Percentiles rank a stretch among this genome's conserved stretches.
Evolutionary conservation across 2,888 invertebrate genomes (phyloP).

Genomic region (Acrobasis consociella): DNA sequence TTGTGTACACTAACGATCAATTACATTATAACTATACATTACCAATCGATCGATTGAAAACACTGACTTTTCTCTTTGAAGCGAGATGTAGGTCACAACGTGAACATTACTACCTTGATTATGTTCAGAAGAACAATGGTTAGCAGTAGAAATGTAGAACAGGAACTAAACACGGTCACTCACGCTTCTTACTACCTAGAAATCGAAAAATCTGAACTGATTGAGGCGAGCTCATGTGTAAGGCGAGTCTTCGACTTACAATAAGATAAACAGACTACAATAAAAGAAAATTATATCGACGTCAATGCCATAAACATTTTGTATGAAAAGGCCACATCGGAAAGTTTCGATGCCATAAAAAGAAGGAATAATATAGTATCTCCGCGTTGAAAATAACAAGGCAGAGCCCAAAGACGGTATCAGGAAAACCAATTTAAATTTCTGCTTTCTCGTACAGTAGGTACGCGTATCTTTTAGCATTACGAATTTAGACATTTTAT

Average conservation of each 20-base stretch:
- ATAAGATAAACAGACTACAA: slow-evolving; percentile 1
- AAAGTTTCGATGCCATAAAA: slow-evolving; percentile 16
- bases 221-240: neutral
- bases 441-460: slow-evolving; percentile 31
- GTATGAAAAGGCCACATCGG: slow-evolving; percentile 1
- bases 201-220: slow-evolving; percentile 5
- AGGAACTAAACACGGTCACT: slow-evolving; percentile 40
- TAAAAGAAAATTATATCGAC: neutral
- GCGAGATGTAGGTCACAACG: slow-evolving; percentile 31
- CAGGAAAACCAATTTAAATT: slow-evolving; percentile 38
- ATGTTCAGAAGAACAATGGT: slow-evolving; percentile 48
- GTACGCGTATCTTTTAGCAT: slow-evolving; percentile 30
- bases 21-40: slow-evolving; percentile 62
- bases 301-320: slow-evolving; percentile 8
- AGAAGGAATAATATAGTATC: slow-evolving; percentile 17
- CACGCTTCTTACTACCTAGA: slow-evolving; percentile 28
- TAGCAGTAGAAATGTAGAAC: slow-evolving; percentile 39
- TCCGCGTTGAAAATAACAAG: slow-evolving; percentile 16
- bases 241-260: too few relatives aligned
- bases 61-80: slow-evolving; percentile 41
- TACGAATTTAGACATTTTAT: slow-evolving; percentile 35
- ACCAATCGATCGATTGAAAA: slow-evolving; percentile 58
- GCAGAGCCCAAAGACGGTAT: slow-evolving; percentile 28
- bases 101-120: slow-evolving; percentile 51
- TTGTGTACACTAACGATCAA: slow-evolving; percentile 56